Percentiles rank a stretch among this genome's conserved stretches.
Conservation (phyloP, 2,797 vertebrate genomes). For the Neosalanx taihuensis region DNA sequence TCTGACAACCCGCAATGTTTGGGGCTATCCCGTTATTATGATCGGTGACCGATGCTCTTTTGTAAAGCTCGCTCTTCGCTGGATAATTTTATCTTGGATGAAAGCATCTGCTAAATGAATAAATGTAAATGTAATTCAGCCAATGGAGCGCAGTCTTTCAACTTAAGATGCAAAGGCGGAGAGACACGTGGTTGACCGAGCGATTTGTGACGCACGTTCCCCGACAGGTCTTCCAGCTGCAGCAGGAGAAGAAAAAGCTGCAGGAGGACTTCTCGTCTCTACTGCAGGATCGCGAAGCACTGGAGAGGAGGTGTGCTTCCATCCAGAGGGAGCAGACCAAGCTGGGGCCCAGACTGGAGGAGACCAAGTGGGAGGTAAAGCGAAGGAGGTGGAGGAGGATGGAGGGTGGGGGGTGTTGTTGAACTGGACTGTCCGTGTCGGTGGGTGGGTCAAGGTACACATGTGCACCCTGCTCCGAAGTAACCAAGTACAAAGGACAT, state of each 20-base stretch:
- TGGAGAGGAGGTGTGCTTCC: slow-evolving; percentile 86
- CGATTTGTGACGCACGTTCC: no score
- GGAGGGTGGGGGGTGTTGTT: slow-evolving; percentile 26
- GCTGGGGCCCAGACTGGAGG: slow-evolving; percentile 91
- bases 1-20: no score
- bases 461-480: not conserved
- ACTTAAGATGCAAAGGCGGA: not conserved
- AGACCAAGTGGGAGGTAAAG: slow-evolving; percentile 95
- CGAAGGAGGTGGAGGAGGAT: slow-evolving; percentile 91
- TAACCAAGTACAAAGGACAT: slow-evolving; percentile 27
- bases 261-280: slow-evolving; percentile 93
- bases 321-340: slow-evolving; percentile 93
- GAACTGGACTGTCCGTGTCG: not conserved
- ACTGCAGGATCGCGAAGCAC: slow-evolving; percentile 88
- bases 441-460: not conserved
- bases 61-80: no score
- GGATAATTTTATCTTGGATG: no score
- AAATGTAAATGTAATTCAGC: no score
- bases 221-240: slow-evolving; percentile 85
- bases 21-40: no score
- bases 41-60: no score
- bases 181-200: not conserved
- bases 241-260: slow-evolving; percentile 95
- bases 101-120: no score
- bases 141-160: no score